A percentile compares a stretch with the other conserved stretches of the same genome.
Conservation (phyloP, 2,888 invertebrate species). For the Drosophila gaucha region DNA sequence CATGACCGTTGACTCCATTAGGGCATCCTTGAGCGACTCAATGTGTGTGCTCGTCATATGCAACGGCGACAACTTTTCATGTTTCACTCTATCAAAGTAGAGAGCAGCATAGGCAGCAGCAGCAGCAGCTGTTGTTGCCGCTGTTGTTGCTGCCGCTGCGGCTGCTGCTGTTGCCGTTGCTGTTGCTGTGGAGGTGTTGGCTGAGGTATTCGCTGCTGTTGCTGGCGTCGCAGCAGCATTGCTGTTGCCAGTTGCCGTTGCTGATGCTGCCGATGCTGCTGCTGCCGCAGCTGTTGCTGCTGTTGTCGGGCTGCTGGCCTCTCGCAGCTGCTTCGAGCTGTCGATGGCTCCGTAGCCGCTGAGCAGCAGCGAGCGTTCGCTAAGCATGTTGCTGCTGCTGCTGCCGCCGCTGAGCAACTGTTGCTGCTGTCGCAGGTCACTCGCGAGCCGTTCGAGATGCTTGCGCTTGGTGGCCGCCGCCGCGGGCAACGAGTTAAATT, state of each 20-base stretch:
- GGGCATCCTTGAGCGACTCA: constrained; percentile 81
- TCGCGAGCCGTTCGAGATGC: constrained; percentile 65
- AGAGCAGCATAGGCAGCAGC: constrained; percentile 79
- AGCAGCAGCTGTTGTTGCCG: constrained; percentile 46
- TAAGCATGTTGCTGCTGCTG: constrained; percentile 81
- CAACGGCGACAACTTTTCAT: constrained; percentile 81
- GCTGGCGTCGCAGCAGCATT: constrained; percentile 36
- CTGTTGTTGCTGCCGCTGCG: constrained; percentile 49
- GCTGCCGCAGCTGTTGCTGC: constrained; percentile 30
- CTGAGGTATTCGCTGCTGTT: constrained; percentile 37
- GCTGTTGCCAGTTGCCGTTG: constrained; percentile 39
- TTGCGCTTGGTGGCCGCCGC: constrained; percentile 72
- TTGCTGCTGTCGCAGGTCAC: constrained; percentile 56
- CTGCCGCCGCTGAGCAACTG: constrained; percentile 42
- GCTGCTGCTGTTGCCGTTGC: constrained; percentile 50
- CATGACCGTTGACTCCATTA: constrained; percentile 76
- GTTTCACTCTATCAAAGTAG: constrained; percentile 83
- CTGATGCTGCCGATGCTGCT: constrained; percentile 14
- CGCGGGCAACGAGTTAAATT: constrained; percentile 58
- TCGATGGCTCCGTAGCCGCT: constrained; percentile 82
- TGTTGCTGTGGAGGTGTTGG: constrained; percentile 31
- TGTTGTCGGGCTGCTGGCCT: constrained; percentile 59
- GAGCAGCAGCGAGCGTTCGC: constrained; percentile 83
- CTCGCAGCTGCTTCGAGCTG: constrained; percentile 81
- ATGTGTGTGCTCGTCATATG: constrained; percentile 67